Evolutionary conservation across 2,113 vertebrate species (phyloP).

Genomic region (Agelaius phoeniceus): DNA sequence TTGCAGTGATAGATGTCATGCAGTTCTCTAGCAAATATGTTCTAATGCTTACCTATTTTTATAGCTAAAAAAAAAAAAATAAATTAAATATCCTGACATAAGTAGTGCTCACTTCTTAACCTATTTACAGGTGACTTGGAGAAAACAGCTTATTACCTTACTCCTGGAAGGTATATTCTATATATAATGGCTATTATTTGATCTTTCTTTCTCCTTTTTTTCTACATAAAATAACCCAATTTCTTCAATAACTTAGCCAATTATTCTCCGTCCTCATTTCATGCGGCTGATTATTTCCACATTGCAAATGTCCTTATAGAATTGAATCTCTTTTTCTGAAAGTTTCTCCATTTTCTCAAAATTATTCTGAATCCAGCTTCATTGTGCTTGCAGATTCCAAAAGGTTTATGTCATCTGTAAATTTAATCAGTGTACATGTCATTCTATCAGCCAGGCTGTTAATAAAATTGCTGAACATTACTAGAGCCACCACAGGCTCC

Average conservation of each 20-base stretch:
- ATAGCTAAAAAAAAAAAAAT: neutral
- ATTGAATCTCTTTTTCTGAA: neutral
- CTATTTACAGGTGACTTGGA: neutral
- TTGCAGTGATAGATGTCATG: neutral
- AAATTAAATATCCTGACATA: neutral
- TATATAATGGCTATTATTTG: neutral
- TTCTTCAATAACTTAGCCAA: neutral
- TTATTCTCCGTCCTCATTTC: neutral
- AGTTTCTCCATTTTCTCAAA: neutral
- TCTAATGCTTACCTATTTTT: neutral
- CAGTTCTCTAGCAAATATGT: neutral
- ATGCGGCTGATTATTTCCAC: neutral
- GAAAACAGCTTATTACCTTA: neutral
- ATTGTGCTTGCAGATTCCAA: neutral
- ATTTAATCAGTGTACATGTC: neutral
- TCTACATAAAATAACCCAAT: neutral
- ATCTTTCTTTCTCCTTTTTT: neutral
- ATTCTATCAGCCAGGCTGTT: neutral
- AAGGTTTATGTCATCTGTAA: conserved; percentile 19
- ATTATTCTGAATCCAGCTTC: neutral
- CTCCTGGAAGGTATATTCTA: neutral
- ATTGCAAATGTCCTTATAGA: neutral
- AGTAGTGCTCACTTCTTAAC: neutral
- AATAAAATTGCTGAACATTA: conserved; percentile 8
- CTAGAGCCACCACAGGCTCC: neutral